Base-by-base conservation (phyloP, 2,797 vertebrate species). In the Etheostoma nigrum region DNA sequence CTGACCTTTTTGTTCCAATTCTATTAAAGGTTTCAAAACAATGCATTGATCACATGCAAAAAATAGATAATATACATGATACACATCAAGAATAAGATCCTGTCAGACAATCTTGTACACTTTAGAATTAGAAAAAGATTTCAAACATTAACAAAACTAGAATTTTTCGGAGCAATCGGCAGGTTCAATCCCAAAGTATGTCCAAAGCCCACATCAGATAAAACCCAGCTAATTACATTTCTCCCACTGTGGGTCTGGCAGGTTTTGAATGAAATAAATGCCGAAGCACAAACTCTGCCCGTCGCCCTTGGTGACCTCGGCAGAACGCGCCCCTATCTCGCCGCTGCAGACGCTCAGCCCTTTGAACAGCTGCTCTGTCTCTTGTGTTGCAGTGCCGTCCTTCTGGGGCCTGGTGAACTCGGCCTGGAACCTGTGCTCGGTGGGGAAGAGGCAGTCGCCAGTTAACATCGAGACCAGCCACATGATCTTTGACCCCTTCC, bases 401-500 rank as follows among this genome's bases (percentile, higher is more conserved):
- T 99, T 99, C 92, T 99, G 98, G 98, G 98, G 98, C 65, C 95
- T 99, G 94, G 98, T 99, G 79, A 99, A 99, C 95, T 99, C 98
- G 12, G 98, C 98, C 76, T 99, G 98, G 98, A 99, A 99, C 93
- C 96, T 99, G 85, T 99, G 98, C 93, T 98, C 98, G 1, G 97
- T 99, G 72, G 98, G 98, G 66, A 99, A 99, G 93, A 95, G 97
- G 72, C 98, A 99, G 94, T 99, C 98, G 0, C 98, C 98, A 14
- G 97, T 99, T 91, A 99, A 99, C 95, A 98, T 99, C 78, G 98
- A 99, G 95, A 99, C 98, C 88, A 98, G 97, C 91, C 98, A 99
- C 94, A 99, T 99, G 98, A 99, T 99, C 93, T 99, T 99, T 78
- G 98, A 99, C 91, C 98, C 98, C 42, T 99, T 98, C 93, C 94